Percentiles rank a stretch among this genome's conserved stretches.
Evolutionary conservation across 2,797 vertebrate species (phyloP).

Genomic region (Acanthis flammea): DNA sequence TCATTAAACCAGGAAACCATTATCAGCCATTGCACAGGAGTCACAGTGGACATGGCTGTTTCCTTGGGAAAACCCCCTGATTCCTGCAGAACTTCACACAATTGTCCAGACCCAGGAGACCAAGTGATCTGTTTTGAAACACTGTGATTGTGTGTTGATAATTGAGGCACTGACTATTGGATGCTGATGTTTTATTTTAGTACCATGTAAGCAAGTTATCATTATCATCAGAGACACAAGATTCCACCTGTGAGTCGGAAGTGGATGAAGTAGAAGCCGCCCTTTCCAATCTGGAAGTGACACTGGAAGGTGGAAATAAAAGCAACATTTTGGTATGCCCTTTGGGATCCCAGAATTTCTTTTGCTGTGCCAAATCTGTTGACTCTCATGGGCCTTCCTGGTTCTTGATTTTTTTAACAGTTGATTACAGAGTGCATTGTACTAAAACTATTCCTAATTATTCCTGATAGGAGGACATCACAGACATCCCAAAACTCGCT

Average conservation of each 20-base stretch:
- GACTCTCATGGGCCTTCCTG: background rate
- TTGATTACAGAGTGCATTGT: background rate
- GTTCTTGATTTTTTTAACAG: background rate
- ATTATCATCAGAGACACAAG: conserved; percentile 79
- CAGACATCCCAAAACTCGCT: conserved; percentile 94
- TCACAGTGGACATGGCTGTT: background rate
- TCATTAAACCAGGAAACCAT: background rate
- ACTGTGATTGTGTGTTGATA: background rate
- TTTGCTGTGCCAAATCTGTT: background rate
- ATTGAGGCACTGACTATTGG: background rate
- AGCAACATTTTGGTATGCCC: conserved; percentile 87
- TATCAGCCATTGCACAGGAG: background rate
- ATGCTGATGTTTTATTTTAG: conserved; percentile 70
- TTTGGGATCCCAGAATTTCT: background rate
- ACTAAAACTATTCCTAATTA: conserved; percentile 67
- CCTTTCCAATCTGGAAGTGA: conserved; percentile 91
- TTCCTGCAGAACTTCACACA: background rate
- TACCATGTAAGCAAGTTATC: conserved; percentile 96
- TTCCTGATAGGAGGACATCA: conserved; percentile 93
- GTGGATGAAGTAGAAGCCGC: conserved; percentile 95
- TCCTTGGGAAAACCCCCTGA: background rate
- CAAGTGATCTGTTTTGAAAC: background rate
- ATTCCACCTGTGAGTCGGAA: conserved; percentile 83
- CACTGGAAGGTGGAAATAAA: conserved; percentile 86
- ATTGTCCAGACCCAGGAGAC: background rate